Evolutionary conservation across 2,113 vertebrate genomes (phyloP).

Genomic region (Saguinus midas): DNA sequence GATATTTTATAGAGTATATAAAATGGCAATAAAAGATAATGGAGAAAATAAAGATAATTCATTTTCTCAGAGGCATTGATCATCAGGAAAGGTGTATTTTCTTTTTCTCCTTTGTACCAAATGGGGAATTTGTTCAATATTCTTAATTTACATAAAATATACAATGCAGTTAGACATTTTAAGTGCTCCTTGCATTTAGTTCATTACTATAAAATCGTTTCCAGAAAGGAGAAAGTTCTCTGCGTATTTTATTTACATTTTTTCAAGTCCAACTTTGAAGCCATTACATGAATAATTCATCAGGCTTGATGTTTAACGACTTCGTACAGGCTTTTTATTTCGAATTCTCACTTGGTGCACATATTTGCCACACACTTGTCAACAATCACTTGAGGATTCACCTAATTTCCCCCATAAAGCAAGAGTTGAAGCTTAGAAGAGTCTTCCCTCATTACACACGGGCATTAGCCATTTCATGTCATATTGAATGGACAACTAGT

Average conservation of each 20-base stretch:
- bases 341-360: conserved; percentile 63
- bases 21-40: conserved; percentile 78
- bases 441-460: conserved; percentile 43
- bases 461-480: conserved; percentile 31
- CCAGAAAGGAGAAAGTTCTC: conserved; percentile 75
- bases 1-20: conserved; percentile 76
- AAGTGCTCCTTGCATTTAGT: conserved; percentile 72
- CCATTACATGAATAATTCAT: conserved; percentile 81
- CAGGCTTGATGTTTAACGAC: conserved; percentile 62
- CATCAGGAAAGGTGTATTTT: conserved; percentile 66
- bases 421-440: conserved; percentile 36
- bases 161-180: conserved; percentile 62
- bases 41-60: conserved; percentile 79
- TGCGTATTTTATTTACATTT: conserved; percentile 75
- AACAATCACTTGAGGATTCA: conserved; percentile 68
- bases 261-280: conserved; percentile 74
- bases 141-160: conserved; percentile 72
- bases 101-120: conserved; percentile 63
- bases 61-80: conserved; percentile 75
- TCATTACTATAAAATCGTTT: conserved; percentile 68
- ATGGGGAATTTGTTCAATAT: conserved; percentile 64
- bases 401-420: conserved; percentile 37
- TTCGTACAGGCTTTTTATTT: conserved; percentile 67
- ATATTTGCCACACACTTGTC: conserved; percentile 62
- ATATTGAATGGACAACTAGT: conserved; percentile 47